Percentiles rank a stretch among this genome's conserved stretches.
phyloP scores from a whole-genome alignment of 2,888 invertebrate genomes.

The Timema cristinae region DNA sequence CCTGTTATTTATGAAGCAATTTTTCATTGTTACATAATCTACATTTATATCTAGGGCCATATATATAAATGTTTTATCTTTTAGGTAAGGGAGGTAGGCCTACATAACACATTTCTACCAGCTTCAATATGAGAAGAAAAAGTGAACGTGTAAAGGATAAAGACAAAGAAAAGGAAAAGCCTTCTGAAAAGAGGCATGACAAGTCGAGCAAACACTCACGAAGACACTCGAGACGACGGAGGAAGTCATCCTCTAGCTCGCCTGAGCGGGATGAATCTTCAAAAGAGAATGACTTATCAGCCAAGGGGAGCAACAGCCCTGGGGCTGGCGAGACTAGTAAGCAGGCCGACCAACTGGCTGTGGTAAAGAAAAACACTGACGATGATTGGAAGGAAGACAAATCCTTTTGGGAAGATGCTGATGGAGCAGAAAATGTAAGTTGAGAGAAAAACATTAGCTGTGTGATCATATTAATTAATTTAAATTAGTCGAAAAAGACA shows the following conservation, averaged over 20 bases:
- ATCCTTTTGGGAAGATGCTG: slow-evolving; percentile 25
- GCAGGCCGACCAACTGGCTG: no score
- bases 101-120: no score
- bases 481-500: no score
- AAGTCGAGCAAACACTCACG: slow-evolving; percentile 36
- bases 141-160: slow-evolving; percentile 59
- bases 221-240: slow-evolving; percentile 52
- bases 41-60: no score
- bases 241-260: slow-evolving; percentile 52
- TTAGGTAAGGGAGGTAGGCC: no score
- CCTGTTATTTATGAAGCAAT: no score
- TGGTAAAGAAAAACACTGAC: neutral
- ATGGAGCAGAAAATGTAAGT: slow-evolving; percentile 16
- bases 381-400: slow-evolving; percentile 25
- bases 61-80: no score
- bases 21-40: no score
- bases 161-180: slow-evolving; percentile 55
- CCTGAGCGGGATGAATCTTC: slow-evolving; percentile 51
- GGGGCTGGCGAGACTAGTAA: no score
- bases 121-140: slow-evolving; percentile 44
- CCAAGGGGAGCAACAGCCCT: slow-evolving; percentile 16
- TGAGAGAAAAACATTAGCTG: slow-evolving; percentile 21
- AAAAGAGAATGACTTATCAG: slow-evolving; percentile 40
- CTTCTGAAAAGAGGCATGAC: slow-evolving; percentile 56
- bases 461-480: slow-evolving; percentile 7